A percentile compares a stretch with the other conserved stretches of the same genome.
Evolutionary conservation across 2,113 vertebrate species (phyloP).

Genomic region (Tringa solitaria): DNA sequence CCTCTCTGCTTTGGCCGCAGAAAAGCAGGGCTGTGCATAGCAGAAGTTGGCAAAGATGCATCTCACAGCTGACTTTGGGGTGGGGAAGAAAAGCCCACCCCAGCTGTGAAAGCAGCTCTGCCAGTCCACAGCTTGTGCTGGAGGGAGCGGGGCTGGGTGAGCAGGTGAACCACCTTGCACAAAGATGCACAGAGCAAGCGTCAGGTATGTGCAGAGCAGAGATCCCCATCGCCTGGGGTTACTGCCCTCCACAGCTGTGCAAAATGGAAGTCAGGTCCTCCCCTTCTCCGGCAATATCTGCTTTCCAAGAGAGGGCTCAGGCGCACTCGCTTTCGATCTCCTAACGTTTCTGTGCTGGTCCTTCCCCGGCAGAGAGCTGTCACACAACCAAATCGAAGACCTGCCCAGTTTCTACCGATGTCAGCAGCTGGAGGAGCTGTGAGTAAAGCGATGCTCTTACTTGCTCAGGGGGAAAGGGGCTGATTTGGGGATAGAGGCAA

Average conservation of each 20-base stretch:
- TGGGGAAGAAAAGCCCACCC: neutral
- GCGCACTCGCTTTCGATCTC: neutral
- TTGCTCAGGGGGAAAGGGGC: neutral
- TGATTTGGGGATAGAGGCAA: neutral
- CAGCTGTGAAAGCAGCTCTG: neutral
- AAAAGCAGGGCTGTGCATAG: neutral
- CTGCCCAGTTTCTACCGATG: constrained; percentile 90
- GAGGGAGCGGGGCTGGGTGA: neutral
- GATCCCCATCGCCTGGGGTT: neutral
- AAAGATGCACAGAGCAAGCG: neutral
- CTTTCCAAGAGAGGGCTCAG: neutral
- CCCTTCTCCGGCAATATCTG: neutral
- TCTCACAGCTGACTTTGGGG: neutral
- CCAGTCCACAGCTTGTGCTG: neutral
- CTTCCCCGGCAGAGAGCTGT: constrained; percentile 83
- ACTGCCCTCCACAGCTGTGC: neutral
- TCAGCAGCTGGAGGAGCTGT: constrained; percentile 91
- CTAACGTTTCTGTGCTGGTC: neutral
- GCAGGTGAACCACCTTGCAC: neutral
- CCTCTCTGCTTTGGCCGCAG: neutral
- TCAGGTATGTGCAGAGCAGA: neutral
- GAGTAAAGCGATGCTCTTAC: constrained; percentile 62
- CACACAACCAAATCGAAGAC: constrained; percentile 88
- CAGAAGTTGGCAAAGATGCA: neutral
- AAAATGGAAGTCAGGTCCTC: neutral